These are phyloP conservation scores for Atta texana DNA, from an alignment of 1,140 invertebrate species.

Conservation along the genomic window DNA sequence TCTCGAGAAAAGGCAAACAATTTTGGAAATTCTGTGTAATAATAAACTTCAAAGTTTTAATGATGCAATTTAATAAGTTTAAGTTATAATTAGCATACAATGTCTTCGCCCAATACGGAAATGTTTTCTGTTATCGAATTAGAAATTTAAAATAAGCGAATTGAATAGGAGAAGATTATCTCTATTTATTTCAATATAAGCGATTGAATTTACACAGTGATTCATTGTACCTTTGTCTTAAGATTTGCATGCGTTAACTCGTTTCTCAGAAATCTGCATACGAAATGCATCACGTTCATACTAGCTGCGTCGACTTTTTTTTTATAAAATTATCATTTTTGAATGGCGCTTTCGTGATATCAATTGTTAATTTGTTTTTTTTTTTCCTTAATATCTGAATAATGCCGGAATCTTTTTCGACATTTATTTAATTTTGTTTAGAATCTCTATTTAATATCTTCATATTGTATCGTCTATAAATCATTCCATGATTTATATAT, in stretches of 20 bases:
- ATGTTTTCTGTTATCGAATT: constrained; percentile 6
- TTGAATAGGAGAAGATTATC: constrained; percentile 3
- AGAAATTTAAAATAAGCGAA: constrained; percentile 19
- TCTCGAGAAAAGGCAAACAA: neutral
- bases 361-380: neutral
- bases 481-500: constrained; percentile 11
- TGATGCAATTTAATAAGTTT: neutral
- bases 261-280: neutral
- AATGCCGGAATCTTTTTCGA: neutral
- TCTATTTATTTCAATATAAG: constrained; percentile 4
- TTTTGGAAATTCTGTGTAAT: neutral
- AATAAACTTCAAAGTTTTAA: neutral
- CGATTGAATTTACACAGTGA: neutral
- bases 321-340: neutral
- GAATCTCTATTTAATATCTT: too few relatives aligned
- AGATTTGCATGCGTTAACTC: neutral
- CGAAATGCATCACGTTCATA: neutral
- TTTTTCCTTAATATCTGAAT: neutral
- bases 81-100: neutral
- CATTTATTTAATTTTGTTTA: neutral
- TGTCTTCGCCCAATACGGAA: neutral
- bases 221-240: constrained; percentile 11
- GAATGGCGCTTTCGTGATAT: neutral
- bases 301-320: neutral
- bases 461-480: neutral